Base-by-base conservation (phyloP, 92 coral and sea anemone species). In the Nematostella vectensis region DNA sequence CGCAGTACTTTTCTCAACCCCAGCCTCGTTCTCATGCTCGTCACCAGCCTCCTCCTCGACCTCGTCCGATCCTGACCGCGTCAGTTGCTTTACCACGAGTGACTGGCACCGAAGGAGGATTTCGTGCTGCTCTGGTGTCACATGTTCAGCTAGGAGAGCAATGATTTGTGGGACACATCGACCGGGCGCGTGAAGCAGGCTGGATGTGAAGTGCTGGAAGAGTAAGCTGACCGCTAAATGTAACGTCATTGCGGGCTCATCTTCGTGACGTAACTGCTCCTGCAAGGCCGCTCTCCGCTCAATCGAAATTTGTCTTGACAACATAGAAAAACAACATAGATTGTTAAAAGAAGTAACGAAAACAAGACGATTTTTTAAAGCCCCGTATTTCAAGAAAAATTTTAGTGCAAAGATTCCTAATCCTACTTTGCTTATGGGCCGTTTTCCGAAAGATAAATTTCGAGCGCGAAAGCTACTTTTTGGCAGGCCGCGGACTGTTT, bases 151-250 rank as follows among this genome's bases (percentile, higher is more conserved):
- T 20, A 91, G 87, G 62, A 52, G 82, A 42, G 74, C 61, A 59
- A 91, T 82, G 52, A 91, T 65, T 21, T 86, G 98, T 39, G 98
- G 98, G 61, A 91, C 96, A 54, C 98, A 91, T 29, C 95, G 89
- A 24, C 98, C 98, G 1, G 98, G 98, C 13, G 95, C 96, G 59
- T 91, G 98, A 43, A 91, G 36, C 74, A 88, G 78, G 63, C 93
- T 77, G 61, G 79, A 63, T 39, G 96, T 78, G 79, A 81, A 74
- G 47, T 82, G 98, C 37, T 91, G 96, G 64, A 86, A 91, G 17
- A 91, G 63, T 55, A 91, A 59, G 51, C 74, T 94, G 57, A 87
- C 83, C 61, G 93, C 79, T 25, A 91, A 57, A 63, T 91, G 98
- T 30, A 91, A 82, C 52, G 93, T 75, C 98, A 86, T 91, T 43